Percentiles rank a stretch among this genome's conserved stretches.
phyloP scores from a whole-genome alignment of 2,113 vertebrate genomes.

The Tragelaphus strepsiceros region DNA sequence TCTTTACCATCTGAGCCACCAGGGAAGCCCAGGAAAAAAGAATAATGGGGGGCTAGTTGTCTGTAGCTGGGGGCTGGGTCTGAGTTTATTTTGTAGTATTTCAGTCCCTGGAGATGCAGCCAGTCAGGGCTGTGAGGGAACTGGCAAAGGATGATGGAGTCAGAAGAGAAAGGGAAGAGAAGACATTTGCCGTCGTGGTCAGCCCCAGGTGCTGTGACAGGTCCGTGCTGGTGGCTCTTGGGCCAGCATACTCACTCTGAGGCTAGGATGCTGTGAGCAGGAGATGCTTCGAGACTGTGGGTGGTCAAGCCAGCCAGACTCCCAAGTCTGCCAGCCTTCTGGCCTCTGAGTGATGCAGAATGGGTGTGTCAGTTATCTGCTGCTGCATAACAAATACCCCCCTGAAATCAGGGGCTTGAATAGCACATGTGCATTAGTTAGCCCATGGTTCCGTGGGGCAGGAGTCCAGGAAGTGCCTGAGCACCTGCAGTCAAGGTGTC shows the following conservation, averaged over 20 bases:
- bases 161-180: neutral
- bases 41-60: neutral
- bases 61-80: neutral
- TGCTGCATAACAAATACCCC: neutral
- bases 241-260: neutral
- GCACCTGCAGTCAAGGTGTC: neutral
- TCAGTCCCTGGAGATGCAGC: neutral
- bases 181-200: fast-evolving
- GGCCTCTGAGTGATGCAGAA: neutral
- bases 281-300: neutral
- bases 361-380: neutral
- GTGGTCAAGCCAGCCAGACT: neutral
- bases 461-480: neutral
- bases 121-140: neutral
- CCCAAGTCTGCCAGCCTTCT: neutral
- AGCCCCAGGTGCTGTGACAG: no score
- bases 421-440: fast-evolving
- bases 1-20: neutral
- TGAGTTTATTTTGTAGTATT: neutral
- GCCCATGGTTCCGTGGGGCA: fast-evolving
- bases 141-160: fast-evolving
- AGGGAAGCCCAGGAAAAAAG: neutral
- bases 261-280: neutral
- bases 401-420: neutral
- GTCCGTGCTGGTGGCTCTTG: neutral